These are phyloP conservation scores for Notarius quadriscutis DNA, from an alignment of 2,113 vertebrate genomes.

Conservation along the genomic window DNA sequence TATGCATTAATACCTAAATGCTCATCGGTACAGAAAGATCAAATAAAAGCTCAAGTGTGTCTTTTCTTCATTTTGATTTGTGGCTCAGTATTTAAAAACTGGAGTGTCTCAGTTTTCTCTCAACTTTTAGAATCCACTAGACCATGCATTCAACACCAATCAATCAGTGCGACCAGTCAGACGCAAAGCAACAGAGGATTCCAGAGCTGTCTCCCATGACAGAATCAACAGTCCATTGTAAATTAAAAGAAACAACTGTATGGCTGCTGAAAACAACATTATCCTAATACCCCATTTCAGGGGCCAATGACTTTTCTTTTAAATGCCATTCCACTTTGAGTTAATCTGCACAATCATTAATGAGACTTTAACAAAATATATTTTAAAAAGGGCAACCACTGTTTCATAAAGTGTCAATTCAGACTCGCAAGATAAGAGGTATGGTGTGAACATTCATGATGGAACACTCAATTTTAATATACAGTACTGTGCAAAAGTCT, in stretches of 20 bases:
- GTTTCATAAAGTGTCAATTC: not conserved
- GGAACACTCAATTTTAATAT: not conserved
- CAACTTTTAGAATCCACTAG: constrained; percentile 33
- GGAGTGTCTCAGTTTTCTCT: constrained; percentile 24
- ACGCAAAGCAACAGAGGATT: constrained; percentile 40
- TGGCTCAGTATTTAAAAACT: constrained; percentile 18
- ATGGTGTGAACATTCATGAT: not conserved
- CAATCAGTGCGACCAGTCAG: constrained; percentile 45
- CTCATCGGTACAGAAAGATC: constrained; percentile 25
- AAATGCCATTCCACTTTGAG: not conserved
- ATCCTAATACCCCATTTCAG: not conserved
- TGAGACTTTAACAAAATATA: not conserved
- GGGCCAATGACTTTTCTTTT: not conserved
- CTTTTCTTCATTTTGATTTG: constrained; percentile 20
- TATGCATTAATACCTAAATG: constrained; percentile 28
- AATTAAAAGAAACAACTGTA: constrained; percentile 36
- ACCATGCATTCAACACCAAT: constrained; percentile 45
- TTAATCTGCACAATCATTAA: not conserved
- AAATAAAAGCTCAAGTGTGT: not conserved
- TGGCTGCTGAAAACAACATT: constrained; percentile 19
- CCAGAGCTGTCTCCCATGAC: constrained; percentile 45
- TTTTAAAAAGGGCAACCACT: not conserved
- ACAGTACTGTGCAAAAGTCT: too few relatives aligned
- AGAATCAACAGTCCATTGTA: constrained; percentile 38
- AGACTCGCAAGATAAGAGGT: not conserved